Conservation (phyloP, 2,888 invertebrate species). For the Brachycybe producta region DNA sequence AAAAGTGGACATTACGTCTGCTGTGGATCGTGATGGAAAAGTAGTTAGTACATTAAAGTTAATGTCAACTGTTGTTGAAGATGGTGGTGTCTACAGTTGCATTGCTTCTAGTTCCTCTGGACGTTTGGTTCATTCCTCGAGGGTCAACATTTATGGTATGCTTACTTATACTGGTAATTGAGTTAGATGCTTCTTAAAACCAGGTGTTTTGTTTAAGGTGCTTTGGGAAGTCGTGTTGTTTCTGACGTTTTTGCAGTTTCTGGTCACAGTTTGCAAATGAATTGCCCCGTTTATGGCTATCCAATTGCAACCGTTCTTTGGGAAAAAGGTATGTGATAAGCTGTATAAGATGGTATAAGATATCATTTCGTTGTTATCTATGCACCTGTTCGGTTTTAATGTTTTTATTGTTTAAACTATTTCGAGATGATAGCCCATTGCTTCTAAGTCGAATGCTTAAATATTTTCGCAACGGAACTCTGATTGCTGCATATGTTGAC, state of each 20-base stretch:
- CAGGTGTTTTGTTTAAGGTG: too few species aligned
- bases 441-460: slow-evolving; percentile 87
- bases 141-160: slow-evolving; percentile 21
- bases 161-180: too few species aligned
- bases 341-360: too few species aligned
- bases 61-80: background rate
- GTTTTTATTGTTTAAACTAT: too few species aligned
- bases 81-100: slow-evolving; percentile 11
- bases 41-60: background rate
- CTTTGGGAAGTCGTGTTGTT: slow-evolving; percentile 1
- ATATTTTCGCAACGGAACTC: slow-evolving; percentile 48
- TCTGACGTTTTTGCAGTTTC: background rate
- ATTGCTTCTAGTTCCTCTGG: slow-evolving; percentile 2
- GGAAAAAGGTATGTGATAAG: slow-evolving; percentile 3
- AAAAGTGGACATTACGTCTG: background rate
- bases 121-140: background rate
- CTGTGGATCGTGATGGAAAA: background rate
- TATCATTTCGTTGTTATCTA: too few species aligned
- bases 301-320: slow-evolving; percentile 4
- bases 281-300: slow-evolving; percentile 12
- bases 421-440: slow-evolving; percentile 71
- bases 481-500: slow-evolving; percentile 31
- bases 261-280: background rate
- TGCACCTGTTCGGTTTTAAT: too few species aligned
- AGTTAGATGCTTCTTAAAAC: too few species aligned